A percentile compares a stretch with the other conserved stretches of the same genome.
These are phyloP conservation scores for Selenia dentaria DNA, from an alignment of 2,888 invertebrate genomes.

Conservation along the genomic window DNA sequence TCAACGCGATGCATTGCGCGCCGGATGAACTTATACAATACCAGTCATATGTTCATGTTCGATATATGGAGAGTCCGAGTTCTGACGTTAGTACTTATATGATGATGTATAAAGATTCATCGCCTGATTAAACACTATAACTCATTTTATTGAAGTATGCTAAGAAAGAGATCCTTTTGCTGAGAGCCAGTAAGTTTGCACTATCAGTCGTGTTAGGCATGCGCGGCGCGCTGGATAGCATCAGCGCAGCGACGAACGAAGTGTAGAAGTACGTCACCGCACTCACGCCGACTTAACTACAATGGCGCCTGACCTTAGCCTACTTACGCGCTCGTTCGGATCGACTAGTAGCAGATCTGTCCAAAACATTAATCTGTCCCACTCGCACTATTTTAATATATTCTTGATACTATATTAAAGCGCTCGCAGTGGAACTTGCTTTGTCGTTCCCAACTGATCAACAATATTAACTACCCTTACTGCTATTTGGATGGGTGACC, in stretches of 20 bases:
- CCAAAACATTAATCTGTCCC: conserved; percentile 61
- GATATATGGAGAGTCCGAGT: no score
- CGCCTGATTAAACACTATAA: no score
- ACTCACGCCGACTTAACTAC: conserved; percentile 61
- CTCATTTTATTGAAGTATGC: no score
- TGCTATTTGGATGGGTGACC: no score
- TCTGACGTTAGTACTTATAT: no score
- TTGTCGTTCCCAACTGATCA: no score
- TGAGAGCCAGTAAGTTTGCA: not conserved
- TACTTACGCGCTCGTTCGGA: conserved; percentile 75
- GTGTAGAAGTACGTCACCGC: conserved; percentile 56
- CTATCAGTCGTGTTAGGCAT: not conserved
- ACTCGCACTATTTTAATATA: conserved; percentile 34
- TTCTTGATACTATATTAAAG: not conserved
- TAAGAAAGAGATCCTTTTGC: not conserved
- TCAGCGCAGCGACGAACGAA: conserved; percentile 22
- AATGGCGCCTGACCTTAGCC: conserved; percentile 80
- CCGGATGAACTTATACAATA: no score
- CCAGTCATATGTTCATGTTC: no score
- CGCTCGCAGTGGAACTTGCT: no score
- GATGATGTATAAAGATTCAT: no score
- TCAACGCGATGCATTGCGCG: no score
- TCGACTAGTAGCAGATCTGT: conserved; percentile 72
- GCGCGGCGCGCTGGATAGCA: not conserved
- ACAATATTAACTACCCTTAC: no score